Percentiles rank a stretch among this genome's conserved stretches.
phyloP scores from a whole-genome alignment of 2,113 vertebrate genomes.

The Macroglossus sobrinus region DNA sequence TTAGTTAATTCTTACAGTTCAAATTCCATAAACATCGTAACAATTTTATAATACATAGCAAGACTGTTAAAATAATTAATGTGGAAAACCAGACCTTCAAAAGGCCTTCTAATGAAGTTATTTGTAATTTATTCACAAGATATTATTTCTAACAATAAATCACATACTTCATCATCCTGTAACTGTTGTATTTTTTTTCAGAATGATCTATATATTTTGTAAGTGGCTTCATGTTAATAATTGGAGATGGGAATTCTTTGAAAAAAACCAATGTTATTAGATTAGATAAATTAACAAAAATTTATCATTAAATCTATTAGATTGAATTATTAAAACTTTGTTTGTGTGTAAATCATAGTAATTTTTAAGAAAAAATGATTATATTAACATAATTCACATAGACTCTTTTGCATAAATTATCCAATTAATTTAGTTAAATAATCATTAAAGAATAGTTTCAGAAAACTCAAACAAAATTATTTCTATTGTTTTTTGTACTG shows the following conservation, averaged over 20 bases:
- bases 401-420: background rate
- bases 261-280: background rate
- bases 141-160: conserved; percentile 45
- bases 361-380: background rate
- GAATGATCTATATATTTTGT: background rate
- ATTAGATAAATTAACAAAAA: conserved; percentile 13
- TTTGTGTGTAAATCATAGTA: background rate
- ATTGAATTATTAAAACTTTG: background rate
- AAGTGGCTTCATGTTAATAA: background rate
- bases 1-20: conserved; percentile 30
- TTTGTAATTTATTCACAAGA: conserved; percentile 48
- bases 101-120: conserved; percentile 52
- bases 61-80: conserved; percentile 50
- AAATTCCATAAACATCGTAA: conserved; percentile 17
- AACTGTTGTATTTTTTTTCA: background rate
- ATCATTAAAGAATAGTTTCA: background rate
- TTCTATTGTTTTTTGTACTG: background rate
- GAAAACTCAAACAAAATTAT: background rate
- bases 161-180: background rate
- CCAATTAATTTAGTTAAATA: background rate
- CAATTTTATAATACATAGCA: conserved; percentile 43
- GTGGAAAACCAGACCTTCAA: background rate
- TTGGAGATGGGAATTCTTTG: background rate
- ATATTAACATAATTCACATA: background rate
- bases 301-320: background rate